A percentile compares a stretch with the other conserved stretches of the same genome.
Evolutionary conservation across 2,113 vertebrate genomes (phyloP).

Genomic region (Muscicapa adusta): DNA sequence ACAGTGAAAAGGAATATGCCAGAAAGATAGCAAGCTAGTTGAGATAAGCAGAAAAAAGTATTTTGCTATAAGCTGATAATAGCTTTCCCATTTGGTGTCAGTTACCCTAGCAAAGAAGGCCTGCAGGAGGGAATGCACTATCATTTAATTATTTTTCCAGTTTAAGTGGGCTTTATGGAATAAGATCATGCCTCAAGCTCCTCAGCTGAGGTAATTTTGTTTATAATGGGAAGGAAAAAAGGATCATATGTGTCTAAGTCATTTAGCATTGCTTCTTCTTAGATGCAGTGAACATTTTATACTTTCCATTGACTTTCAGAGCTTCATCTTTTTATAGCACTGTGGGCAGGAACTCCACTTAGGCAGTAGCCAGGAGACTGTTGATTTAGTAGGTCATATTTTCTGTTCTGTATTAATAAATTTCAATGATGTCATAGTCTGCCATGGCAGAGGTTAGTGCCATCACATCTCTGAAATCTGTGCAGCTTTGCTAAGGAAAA

Average conservation of each 20-base stretch:
- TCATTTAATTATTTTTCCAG: conserved; percentile 46
- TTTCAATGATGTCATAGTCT: not conserved
- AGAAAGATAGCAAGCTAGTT: not conserved
- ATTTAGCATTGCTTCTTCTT: conserved; percentile 5
- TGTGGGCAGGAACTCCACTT: not conserved
- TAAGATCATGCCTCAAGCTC: conserved; percentile 12
- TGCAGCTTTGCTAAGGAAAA: not conserved
- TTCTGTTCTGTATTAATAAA: not conserved
- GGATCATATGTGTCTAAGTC: not conserved
- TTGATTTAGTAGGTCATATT: not conserved
- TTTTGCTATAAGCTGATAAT: not conserved
- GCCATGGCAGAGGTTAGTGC: not conserved
- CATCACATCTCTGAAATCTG: not conserved
- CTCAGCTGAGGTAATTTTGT: not conserved
- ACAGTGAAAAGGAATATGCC: not conserved
- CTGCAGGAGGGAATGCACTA: not conserved
- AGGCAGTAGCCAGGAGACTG: not conserved
- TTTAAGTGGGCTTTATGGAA: conserved; percentile 40
- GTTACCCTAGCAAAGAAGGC: not conserved
- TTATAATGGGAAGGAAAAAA: not conserved
- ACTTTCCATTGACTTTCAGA: not conserved
- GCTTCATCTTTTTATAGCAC: conserved; percentile 3
- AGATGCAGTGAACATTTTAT: not conserved
- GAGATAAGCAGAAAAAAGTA: not conserved
- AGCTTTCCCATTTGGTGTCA: conserved; percentile 3